phyloP scores from a whole-genome alignment of 2,113 vertebrate species.

The Pelodiscus sinensis region DNA sequence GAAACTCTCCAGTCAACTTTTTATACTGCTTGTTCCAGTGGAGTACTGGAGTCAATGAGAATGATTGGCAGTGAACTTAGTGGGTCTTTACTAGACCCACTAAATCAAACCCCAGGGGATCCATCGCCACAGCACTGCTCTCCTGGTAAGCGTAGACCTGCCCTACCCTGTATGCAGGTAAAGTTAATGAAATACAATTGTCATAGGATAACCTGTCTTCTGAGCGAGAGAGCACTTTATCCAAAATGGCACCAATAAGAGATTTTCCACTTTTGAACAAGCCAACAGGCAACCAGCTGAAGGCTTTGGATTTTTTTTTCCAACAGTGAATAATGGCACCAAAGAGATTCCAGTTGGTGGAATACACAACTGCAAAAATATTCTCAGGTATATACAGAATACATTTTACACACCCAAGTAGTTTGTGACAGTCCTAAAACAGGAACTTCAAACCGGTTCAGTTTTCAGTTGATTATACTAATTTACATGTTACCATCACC shows the following conservation, averaged over 20 bases:
- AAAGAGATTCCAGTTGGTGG: not conserved
- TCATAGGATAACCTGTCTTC: not conserved
- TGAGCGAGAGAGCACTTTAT: not conserved
- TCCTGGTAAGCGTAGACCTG: no score
- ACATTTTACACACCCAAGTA: not conserved
- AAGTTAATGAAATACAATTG: not conserved
- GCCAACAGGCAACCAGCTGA: not conserved
- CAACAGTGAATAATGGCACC: not conserved
- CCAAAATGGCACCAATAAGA: not conserved
- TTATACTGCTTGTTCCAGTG: no score
- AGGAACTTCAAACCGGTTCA: not conserved
- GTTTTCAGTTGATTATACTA: not conserved
- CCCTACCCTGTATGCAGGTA: not conserved
- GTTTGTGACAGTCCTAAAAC: not conserved
- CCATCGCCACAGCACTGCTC: no score
- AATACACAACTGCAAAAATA: not conserved
- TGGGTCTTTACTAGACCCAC: no score
- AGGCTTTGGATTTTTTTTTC: not conserved
- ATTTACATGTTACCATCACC: not conserved
- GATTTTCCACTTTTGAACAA: not conserved
- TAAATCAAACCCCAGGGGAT: no score
- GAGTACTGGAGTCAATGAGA: no score
- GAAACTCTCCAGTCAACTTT: no score
- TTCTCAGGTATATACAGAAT: not conserved
- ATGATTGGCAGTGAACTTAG: no score